A percentile compares a stretch with the other conserved stretches of the same genome.
Evolutionary conservation across 2,797 vertebrate species (phyloP).

Genomic region (Liparis tanakae): DNA sequence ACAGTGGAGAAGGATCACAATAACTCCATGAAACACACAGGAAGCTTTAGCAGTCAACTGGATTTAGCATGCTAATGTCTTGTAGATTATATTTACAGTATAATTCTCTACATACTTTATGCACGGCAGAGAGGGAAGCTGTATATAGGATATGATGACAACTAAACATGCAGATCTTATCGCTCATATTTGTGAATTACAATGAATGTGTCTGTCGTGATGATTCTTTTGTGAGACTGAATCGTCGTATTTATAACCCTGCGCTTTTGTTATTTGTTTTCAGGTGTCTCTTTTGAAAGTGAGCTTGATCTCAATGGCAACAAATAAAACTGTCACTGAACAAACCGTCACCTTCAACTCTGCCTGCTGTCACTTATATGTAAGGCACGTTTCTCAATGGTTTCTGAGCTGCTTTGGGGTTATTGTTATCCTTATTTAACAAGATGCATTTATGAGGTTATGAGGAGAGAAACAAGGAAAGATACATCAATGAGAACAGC

Average conservation of each 20-base stretch:
- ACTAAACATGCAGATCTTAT: constrained; percentile 6
- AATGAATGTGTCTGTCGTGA: not conserved
- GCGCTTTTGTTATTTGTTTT: not conserved
- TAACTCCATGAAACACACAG: not conserved
- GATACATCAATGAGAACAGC: not conserved
- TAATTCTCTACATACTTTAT: no score
- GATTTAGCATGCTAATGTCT: not conserved
- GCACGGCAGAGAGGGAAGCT: no score
- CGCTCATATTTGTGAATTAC: not conserved
- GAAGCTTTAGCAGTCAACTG: not conserved
- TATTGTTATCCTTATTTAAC: not conserved
- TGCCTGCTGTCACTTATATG: not conserved
- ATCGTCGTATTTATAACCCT: not conserved
- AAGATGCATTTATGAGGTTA: constrained; percentile 1
- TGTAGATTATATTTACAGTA: no score
- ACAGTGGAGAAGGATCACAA: constrained; percentile 12
- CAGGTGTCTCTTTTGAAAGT: not conserved
- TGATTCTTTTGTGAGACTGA: not conserved
- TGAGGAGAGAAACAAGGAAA: not conserved
- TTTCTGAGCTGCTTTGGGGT: not conserved
- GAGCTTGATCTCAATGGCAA: constrained; percentile 21
- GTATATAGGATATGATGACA: no score
- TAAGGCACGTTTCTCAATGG: not conserved
- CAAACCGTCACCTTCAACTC: not conserved
- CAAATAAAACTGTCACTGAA: constrained; percentile 17